These are phyloP conservation scores for Arothron firmamentum DNA, from an alignment of 2,113 vertebrate species.

Conservation along the genomic window DNA sequence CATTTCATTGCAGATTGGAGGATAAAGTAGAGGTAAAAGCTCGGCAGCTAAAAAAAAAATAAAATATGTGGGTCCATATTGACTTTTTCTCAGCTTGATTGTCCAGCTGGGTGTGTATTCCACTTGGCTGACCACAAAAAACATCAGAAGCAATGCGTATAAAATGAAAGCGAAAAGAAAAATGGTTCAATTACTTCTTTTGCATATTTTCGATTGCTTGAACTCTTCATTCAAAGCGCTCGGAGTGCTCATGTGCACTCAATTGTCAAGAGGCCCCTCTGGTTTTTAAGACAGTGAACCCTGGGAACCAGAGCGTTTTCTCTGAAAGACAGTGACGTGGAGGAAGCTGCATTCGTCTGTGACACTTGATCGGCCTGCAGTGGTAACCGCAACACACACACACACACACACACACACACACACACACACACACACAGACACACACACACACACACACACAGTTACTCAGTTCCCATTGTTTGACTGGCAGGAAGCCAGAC, in stretches of 20 bases:
- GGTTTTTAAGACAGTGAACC: conserved; percentile 25
- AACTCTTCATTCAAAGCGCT: conserved; percentile 7
- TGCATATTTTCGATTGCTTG: conserved; percentile 15
- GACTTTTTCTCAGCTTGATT: conserved; percentile 11
- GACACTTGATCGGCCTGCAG: conserved; percentile 60
- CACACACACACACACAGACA: conserved; percentile 18
- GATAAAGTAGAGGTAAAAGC: conserved; percentile 34
- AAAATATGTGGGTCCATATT: conserved; percentile 31
- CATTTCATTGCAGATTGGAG: conserved; percentile 34
- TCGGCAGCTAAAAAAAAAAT: conserved; percentile 18
- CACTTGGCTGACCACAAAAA: conserved; percentile 13
- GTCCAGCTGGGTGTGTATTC: conserved; percentile 29
- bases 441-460: conserved; percentile 30
- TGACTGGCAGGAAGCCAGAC: conserved; percentile 56
- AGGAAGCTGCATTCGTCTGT: conserved; percentile 39
- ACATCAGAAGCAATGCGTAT: conserved; percentile 8
- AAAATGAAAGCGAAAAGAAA: conserved; percentile 9
- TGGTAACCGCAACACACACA: conserved; percentile 41
- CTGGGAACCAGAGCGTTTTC: conserved; percentile 44
- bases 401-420: conserved; percentile 17
- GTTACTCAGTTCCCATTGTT: conserved; percentile 41
- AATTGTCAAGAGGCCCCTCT: not conserved
- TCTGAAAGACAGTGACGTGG: conserved; percentile 44
- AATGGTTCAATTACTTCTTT: conserved; percentile 21
- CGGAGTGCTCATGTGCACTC: conserved; percentile 3